These are phyloP conservation scores for Protodeltote pygarga DNA, from an alignment of 2,888 invertebrate genomes.

Conservation along the genomic window DNA sequence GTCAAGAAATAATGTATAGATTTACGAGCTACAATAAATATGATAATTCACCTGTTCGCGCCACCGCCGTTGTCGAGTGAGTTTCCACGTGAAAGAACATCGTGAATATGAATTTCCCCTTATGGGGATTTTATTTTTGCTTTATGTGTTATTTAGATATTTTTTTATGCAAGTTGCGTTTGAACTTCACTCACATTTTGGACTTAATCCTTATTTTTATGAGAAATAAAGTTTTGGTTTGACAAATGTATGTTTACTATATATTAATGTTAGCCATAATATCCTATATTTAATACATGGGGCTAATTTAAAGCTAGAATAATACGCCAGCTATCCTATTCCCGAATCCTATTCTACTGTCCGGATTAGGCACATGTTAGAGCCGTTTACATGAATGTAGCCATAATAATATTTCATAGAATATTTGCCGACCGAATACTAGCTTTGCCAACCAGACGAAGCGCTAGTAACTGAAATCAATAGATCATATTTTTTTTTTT, in stretches of 20 bases:
- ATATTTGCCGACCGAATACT: too few species aligned
- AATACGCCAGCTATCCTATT: too few species aligned
- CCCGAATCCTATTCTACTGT: too few species aligned
- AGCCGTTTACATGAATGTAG: too few species aligned
- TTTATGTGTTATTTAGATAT: conserved; percentile 37
- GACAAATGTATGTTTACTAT: not conserved
- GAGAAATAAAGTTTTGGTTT: not conserved
- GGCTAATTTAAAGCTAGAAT: too few species aligned
- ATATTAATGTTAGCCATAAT: not conserved
- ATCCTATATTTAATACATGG: too few species aligned
- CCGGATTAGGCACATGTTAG: too few species aligned
- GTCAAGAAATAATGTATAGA: conserved; percentile 35
- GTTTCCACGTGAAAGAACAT: conserved; percentile 52
- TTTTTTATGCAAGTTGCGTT: conserved; percentile 8
- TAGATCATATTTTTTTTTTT: too few species aligned
- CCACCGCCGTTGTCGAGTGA: conserved; percentile 45
- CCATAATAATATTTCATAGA: too few species aligned
- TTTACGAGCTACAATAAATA: conserved; percentile 59
- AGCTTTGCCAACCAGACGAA: too few species aligned
- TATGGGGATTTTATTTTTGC: conserved; percentile 44
- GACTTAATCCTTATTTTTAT: conserved; percentile 1
- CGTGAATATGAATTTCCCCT: conserved; percentile 51
- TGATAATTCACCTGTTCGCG: conserved; percentile 60
- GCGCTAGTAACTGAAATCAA: too few species aligned
- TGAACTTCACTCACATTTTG: conserved; percentile 5